Conservation (phyloP, 2,797 vertebrate species). For the Lithobates pipiens region DNA sequence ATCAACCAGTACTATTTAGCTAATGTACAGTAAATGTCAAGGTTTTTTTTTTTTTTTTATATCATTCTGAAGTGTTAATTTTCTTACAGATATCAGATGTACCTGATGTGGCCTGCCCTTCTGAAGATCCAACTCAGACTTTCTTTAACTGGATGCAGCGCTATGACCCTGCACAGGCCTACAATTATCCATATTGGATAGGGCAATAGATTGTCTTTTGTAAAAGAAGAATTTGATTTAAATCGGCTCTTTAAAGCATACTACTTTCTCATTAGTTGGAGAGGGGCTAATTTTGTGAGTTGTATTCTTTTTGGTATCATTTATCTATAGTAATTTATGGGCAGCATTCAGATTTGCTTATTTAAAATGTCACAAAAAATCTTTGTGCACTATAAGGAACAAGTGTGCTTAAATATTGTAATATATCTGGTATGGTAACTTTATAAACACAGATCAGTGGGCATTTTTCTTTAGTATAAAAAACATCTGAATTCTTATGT, state of each 20-base stretch:
- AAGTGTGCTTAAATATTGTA: too few species aligned
- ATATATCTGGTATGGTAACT: too few species aligned
- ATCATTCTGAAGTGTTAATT: background rate
- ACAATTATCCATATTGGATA: constrained; percentile 36
- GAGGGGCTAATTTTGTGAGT: background rate
- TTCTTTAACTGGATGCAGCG: constrained; percentile 34
- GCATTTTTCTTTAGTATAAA: too few species aligned
- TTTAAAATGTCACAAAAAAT: too few species aligned
- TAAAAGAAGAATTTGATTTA: background rate
- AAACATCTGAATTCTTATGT: background rate
- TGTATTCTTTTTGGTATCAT: background rate
- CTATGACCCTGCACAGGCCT: background rate
- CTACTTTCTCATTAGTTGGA: background rate
- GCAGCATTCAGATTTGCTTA: too few species aligned
- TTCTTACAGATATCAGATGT: constrained; percentile 17
- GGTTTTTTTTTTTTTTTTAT: too few species aligned
- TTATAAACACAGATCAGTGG: too few species aligned
- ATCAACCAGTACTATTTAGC: too few species aligned
- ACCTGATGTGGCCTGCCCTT: background rate
- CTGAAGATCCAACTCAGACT: constrained; percentile 3
- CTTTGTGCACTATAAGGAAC: too few species aligned
- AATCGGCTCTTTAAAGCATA: background rate
- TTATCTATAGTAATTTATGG: background rate
- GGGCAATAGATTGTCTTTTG: constrained; percentile 2
- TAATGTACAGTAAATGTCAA: too few species aligned